Evolutionary conservation across 2,888 invertebrate species (phyloP), one percentile per base, ranked within the genome.

Genomic region (Callinectes sapidus): DNA sequence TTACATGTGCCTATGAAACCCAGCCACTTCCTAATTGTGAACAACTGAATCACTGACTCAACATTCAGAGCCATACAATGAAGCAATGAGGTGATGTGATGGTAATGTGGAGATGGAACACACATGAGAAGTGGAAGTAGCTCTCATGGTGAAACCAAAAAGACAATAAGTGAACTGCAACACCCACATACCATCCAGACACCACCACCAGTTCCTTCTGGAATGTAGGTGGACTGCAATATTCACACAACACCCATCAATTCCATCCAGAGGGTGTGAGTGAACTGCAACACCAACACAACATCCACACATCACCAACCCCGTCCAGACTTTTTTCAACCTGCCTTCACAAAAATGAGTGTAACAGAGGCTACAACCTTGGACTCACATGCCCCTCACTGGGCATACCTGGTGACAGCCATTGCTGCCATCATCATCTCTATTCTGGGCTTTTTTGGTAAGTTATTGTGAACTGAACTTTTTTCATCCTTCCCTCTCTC

Each of bases 381-480:
- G 42, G 61, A 35, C 28, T 66, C 35, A 35, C 54, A 54, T 0
- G 92, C 91, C 8, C 92, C 94, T 0, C 54, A 54, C 32, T 94
- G 94, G 94, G 94, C 93, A 8, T 48, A 92, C 0, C n/a, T 85
- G 55, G 16, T 94, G 10, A 94, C 94, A 14, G 90, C 93, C 32
- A 66, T 66, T 6, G 54, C 88, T 5, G 94, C 94, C 55, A 87
- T 93, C 71, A 14, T 94, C 86, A 94, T 94, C 55, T 89, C 93
- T 42, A 88, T 94, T 54, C 28, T 93, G 18, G 94, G 94, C 3
- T 94, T 94, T 88, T 86, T 94, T n/a, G 93, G 94, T 94, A 39
- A 94, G 91, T 92, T 39, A 8, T 6, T 32, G 14, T 23, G 2
- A 77, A n/a, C n/a, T 28, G 6, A 32, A 32, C 35, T 18, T 81